Evolutionary conservation across 2,888 invertebrate genomes (phyloP), one percentile per base, ranked within the genome.

Genomic region (Dolichomitus sp.): DNA sequence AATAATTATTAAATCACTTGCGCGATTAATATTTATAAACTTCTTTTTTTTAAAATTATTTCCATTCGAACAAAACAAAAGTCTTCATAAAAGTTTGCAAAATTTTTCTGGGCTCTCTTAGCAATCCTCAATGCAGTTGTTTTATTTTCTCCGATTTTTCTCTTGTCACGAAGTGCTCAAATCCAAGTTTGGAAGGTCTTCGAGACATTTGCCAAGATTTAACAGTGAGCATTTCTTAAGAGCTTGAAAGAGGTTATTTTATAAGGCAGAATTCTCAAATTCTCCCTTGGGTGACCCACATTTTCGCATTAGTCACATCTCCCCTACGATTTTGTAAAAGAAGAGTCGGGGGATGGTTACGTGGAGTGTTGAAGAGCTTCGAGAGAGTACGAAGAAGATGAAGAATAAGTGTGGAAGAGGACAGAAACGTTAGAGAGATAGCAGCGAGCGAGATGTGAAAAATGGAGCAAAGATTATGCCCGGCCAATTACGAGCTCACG

Each of bases 401-500:
- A 50, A 69, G 54, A 75, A 77, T 72, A 68, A 63, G 48, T 37
- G 70, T 50, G 50, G 78, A 84, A 78, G 66, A 72, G 66, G 66
- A 80, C 52, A 74, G 72, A 61, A 30, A 11, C 33, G 74, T 61
- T 45, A 4, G 14, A 11, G 75, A 19, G 40, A 81, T 80, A 84
- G 63, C 80, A 63, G 54, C 12, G 61, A 65, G 76, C 80, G 77
- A 73, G 83, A 84, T 85, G 87, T 83, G 89, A 90, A 89, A 90
- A 89, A 88, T 89, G 87, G 87, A 84, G 66, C 84, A 81, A 88
- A 88, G 88, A 88, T 90, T 89, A 89, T 88, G 86, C 85, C 86
- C 84, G 80, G 87, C 88, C 90, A 89, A 90, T 90, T 90, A 90
- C 84, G 80, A 57, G 61, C 74, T 72, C 79, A 73, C 59, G 81